These are phyloP conservation scores for Poecilus cupreus DNA, from an alignment of 2,888 invertebrate species.

Conservation along the genomic window DNA sequence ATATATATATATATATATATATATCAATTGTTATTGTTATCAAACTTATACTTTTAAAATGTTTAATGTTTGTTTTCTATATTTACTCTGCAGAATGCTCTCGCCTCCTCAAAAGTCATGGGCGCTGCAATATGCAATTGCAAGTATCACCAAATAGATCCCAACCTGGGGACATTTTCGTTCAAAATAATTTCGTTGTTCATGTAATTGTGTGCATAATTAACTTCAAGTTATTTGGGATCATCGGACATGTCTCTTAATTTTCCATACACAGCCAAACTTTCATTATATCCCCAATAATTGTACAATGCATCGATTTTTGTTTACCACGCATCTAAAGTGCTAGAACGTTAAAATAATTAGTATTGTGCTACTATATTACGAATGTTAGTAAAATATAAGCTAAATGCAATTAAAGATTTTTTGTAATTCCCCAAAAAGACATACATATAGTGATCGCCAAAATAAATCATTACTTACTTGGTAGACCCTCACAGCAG, in stretches of 20 bases:
- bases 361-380: too few relatives aligned
- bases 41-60: too few relatives aligned
- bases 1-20: too few relatives aligned
- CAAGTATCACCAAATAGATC: conserved; percentile 92
- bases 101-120: conserved; percentile 91
- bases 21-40: not conserved
- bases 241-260: conserved; percentile 87
- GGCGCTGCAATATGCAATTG: conserved; percentile 96
- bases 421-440: too few relatives aligned
- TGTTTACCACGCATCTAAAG: conserved; percentile 89
- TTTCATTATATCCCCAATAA: conserved; percentile 96
- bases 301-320: conserved; percentile 93
- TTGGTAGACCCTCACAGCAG: too few relatives aligned
- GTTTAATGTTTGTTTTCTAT: too few relatives aligned
- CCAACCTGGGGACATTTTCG: conserved; percentile 97
- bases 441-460: too few relatives aligned
- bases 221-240: conserved; percentile 86
- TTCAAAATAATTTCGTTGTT: conserved; percentile 88
- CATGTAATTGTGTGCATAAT: conserved; percentile 89
- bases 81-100: conserved; percentile 87
- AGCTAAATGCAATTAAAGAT: too few relatives aligned
- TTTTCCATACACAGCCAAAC: conserved; percentile 90
- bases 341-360: conserved; percentile 74
- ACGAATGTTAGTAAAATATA: too few relatives aligned
- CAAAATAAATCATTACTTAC: too few relatives aligned